Conservation (phyloP, 2,113 vertebrate species). For the Pelusios castaneus region DNA sequence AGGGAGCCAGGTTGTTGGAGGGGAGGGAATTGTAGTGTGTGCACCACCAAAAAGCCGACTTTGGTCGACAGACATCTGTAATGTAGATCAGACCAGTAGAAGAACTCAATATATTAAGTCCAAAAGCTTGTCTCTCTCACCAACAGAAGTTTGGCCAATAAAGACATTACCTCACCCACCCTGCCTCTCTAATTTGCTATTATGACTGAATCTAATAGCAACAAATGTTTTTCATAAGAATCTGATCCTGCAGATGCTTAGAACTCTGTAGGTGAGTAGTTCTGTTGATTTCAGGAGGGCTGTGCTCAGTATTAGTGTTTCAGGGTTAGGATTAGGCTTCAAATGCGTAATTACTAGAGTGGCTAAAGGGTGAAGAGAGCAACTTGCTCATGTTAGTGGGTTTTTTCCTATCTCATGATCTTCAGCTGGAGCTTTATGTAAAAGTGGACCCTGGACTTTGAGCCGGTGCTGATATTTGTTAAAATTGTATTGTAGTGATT, state of each 20-base stretch:
- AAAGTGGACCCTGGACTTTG: background rate
- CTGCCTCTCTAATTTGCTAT: background rate
- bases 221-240: background rate
- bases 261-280: background rate
- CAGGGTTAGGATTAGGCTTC: background rate
- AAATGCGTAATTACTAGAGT: background rate
- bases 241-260: background rate
- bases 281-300: background rate
- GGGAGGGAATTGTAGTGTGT: too few species aligned
- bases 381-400: accelerated
- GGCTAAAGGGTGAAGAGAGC: background rate
- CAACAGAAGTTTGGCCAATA: background rate
- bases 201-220: background rate
- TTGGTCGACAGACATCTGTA: too few species aligned
- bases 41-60: too few species aligned
- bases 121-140: too few species aligned
- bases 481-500: background rate
- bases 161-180: background rate
- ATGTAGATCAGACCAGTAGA: too few species aligned
- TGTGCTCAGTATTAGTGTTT: background rate
- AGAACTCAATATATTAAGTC: too few species aligned
- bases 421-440: background rate
- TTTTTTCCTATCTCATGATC: background rate
- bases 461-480: background rate
- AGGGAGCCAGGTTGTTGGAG: too few species aligned